Percentiles rank a stretch among this genome's conserved stretches.
phyloP scores from a whole-genome alignment of 2,113 vertebrate genomes.

The Motacilla alba region DNA sequence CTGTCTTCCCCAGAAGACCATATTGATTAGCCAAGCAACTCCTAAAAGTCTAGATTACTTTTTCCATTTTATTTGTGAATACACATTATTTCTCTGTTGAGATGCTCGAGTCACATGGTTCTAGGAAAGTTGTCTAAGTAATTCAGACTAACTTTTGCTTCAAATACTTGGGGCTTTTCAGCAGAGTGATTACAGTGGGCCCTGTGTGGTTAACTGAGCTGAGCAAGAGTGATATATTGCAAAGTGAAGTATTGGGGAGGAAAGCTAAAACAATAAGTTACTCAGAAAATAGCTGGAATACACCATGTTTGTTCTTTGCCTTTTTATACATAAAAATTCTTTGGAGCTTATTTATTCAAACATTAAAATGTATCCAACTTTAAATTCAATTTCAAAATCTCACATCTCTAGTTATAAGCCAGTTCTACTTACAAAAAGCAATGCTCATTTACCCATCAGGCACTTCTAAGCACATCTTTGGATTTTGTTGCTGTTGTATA shows the following conservation, averaged over 20 bases:
- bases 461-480: conserved; percentile 72
- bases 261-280: conserved; percentile 11
- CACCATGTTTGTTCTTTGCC: background rate
- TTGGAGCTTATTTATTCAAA: background rate
- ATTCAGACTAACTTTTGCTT: conserved; percentile 21
- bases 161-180: conserved; percentile 10
- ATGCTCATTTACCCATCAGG: conserved; percentile 55
- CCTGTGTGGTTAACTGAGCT: background rate
- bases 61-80: background rate
- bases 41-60: background rate
- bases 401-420: background rate
- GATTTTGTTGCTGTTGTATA: conserved; percentile 56
- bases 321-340: background rate
- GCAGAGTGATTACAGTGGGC: background rate
- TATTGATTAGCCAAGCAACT: background rate
- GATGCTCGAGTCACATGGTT: background rate
- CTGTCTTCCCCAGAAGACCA: background rate
- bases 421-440: background rate
- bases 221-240: background rate
- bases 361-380: background rate
- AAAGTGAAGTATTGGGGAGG: background rate
- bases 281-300: background rate
- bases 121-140: background rate
- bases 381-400: background rate
- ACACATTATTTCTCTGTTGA: background rate